Evolutionary conservation across 1,140 invertebrate species (phyloP), one percentile per base, ranked within the genome.

Genomic region (Micrasema longulum): DNA sequence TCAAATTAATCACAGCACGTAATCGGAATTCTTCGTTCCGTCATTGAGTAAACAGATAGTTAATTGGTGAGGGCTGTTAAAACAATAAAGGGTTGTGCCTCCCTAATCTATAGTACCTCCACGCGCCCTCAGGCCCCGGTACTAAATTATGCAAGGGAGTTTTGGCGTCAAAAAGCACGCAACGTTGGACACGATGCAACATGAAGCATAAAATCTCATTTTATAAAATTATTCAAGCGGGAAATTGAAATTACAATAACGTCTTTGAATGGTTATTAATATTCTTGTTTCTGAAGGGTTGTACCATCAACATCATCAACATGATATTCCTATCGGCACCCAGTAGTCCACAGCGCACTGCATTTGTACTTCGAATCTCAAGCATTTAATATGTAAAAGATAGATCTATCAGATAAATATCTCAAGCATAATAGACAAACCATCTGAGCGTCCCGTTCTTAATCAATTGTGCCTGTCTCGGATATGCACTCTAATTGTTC

Each of bases 41-140:
- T 38, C 38, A 52, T 64, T 53, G 66, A 73, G 74, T 73, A 76
- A 76, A 76, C 72, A 76, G 71, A 76, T 76, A 76, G 74, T 72
- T 76, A 76, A 76, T 76, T 76, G 74, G 67, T 35, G 69, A 47
- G 70, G 71, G 65, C 47, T 63, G 68, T 50, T 76, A 63, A 76
- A 76, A 76, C 74, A 76, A 76, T 76, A 76, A 76, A 76, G 74
- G 74, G 74, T 76, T 71, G 26, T 26, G 22, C 22, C 47, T 41
- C 22, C 38, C 38, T 22, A 12, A 18, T 1, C 10, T 14, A 12
- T n/a, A 31, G 26, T 31, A 31, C 26, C 26, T 45, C 5, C 26
- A 22, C 20, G 1, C 14, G 60, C 60, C 60, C 23, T 41, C n/a
- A n/a, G 43, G 60, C 23, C 43, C 38, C 26, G 43, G 60, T 41